Evolutionary conservation across 2,888 invertebrate genomes (phyloP).

Genomic region (Chrysolina haemoptera): DNA sequence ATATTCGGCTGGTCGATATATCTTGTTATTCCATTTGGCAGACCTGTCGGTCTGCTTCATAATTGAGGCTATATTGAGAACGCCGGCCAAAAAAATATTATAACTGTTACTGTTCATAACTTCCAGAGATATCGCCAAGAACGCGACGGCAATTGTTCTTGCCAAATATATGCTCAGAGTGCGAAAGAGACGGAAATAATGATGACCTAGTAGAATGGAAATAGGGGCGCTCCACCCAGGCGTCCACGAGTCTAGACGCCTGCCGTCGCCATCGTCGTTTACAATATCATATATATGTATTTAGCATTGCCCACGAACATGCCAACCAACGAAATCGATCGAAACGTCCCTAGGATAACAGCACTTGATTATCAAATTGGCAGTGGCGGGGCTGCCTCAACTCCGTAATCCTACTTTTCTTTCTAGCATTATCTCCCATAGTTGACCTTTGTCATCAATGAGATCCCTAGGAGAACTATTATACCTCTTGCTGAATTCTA

Average conservation of each 20-base stretch:
- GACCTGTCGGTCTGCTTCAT: no score
- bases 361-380: constrained; percentile 39
- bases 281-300: constrained; percentile 47
- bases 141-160: constrained; percentile 9
- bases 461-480: no score
- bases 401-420: no score
- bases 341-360: constrained; percentile 35
- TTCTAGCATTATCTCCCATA: no score
- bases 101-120: background rate
- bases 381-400: background rate
- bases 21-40: no score
- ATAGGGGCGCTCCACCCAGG: constrained; percentile 63
- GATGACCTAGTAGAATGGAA: constrained; percentile 63
- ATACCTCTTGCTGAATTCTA: no score
- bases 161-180: background rate
- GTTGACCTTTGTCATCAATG: no score
- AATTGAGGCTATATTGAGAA: no score
- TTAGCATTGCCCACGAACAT: constrained; percentile 62
- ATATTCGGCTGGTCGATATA: no score
- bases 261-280: constrained; percentile 62
- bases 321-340: constrained; percentile 45
- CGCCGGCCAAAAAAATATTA: background rate
- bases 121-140: background rate
- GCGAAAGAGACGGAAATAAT: constrained; percentile 39
- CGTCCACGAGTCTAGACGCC: constrained; percentile 68